Base-by-base conservation (phyloP, 2,113 vertebrate genomes). In the Platichthys flesus region DNA sequence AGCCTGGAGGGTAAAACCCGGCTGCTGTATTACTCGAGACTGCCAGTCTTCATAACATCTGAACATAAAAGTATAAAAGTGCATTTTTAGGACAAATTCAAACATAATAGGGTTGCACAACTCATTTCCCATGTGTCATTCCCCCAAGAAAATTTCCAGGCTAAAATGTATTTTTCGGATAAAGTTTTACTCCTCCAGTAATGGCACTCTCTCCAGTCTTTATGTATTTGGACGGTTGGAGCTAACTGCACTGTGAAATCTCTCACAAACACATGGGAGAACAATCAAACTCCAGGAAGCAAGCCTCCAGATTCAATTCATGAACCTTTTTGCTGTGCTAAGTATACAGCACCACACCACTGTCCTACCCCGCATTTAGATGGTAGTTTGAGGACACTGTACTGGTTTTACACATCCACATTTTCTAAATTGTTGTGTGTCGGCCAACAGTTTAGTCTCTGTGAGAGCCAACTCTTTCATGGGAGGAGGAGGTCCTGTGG, bases 151-250 rank as follows among this genome's bases (percentile, higher is more conserved):
- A 37, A 2, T 13, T 63, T 42, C n/a, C 12, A 5, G 14, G n/a
- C 20, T 18, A 1, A 45, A 26, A 20, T 26, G 45, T 4, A 9
- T 31, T 45, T n/a, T 9, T 8, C 24, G 76, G 55, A 55, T 71
- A 56, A 21, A 70, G 55, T 16, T 31, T 75, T 55, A n/a, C 24
- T 60, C 24, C 20, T 55, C 55, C 47, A 51, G 51, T 58, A 70
- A 76, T 57, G 31, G 14, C 42, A 7, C 20, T 16, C 26, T 2
- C 15, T 63, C 60, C 35, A 37, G 40, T 42, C 9, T 42, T 42
- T 42, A 13, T 42, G 12, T 12, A 42, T 42, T 42, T 42, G 10
- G 40, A 42, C 40, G 1, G 40, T 42, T 2, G 40, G 3, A 42
- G 40, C 40, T 42, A 12, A 10, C 10, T 13, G 12, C 40, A 42